phyloP scores from a whole-genome alignment of 1,140 invertebrate genomes.

The Lepeophtheirus salmonis region DNA sequence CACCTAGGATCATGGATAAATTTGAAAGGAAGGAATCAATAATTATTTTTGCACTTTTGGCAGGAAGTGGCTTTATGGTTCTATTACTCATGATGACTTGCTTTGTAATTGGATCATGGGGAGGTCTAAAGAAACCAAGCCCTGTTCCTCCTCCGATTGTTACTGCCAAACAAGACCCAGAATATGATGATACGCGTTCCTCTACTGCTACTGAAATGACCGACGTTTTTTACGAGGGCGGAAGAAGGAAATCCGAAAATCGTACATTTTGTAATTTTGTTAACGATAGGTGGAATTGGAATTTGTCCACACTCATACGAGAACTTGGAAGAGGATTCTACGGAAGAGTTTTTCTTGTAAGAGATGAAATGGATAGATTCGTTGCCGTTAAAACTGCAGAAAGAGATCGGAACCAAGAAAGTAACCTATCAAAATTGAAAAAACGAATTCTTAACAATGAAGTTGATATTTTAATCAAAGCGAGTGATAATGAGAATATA shows the following conservation, averaged over 20 bases:
- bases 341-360: slow-evolving; percentile 1
- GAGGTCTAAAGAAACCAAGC: neutral
- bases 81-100: neutral
- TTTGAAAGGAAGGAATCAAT: neutral
- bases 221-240: neutral
- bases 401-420: neutral
- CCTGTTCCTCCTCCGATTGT: neutral
- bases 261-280: neutral
- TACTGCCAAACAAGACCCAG: neutral
- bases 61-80: neutral
- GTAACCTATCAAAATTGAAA: neutral
- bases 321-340: slow-evolving; percentile 4
- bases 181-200: neutral
- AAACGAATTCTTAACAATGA: neutral
- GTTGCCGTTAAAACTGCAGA: slow-evolving; percentile 7
- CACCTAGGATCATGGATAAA: neutral
- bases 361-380: neutral
- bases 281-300: slow-evolving; percentile 7
- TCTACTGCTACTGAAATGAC: neutral
- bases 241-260: neutral
- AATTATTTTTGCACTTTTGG: neutral
- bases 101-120: neutral
- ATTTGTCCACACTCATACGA: neutral
- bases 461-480: neutral
- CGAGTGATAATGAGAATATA: neutral